Evolutionary conservation across 2,113 vertebrate genomes (phyloP).

Genomic region (Nansenia antarctica): DNA sequence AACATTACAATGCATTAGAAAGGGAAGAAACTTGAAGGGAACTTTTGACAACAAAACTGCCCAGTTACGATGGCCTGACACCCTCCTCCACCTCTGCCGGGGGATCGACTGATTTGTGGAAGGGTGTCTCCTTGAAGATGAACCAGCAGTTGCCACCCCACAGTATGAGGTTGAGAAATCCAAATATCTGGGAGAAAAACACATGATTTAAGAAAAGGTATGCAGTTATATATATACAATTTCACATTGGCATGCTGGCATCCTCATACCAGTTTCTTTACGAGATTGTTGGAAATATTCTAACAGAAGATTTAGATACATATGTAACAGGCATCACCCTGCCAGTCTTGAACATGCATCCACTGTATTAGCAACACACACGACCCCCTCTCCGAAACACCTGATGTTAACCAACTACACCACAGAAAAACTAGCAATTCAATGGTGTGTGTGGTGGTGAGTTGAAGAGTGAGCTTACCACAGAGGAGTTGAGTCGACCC

Average conservation of each 20-base stretch:
- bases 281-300: background rate
- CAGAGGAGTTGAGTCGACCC: conserved; percentile 90
- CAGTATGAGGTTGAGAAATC: conserved; percentile 92
- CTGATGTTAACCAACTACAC: background rate
- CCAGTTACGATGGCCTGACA: conserved; percentile 48
- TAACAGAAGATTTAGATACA: background rate
- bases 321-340: too few species aligned
- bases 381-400: too few species aligned
- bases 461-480: too few species aligned
- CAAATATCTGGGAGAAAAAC: conserved; percentile 80
- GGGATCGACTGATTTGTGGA: conserved; percentile 77
- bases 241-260: too few species aligned
- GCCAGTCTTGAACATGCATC: too few species aligned
- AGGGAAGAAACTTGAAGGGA: background rate
- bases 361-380: too few species aligned
- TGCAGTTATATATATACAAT: background rate
- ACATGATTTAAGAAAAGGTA: background rate
- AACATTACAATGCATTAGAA: conserved; percentile 25
- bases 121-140: conserved; percentile 92
- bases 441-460: background rate
- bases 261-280: too few species aligned
- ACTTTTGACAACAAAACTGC: background rate
- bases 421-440: background rate
- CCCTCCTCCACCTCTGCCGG: conserved; percentile 70
- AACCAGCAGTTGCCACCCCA: conserved; percentile 97